phyloP scores from a whole-genome alignment of 2,888 invertebrate species.

The Dynastes grantii region DNA sequence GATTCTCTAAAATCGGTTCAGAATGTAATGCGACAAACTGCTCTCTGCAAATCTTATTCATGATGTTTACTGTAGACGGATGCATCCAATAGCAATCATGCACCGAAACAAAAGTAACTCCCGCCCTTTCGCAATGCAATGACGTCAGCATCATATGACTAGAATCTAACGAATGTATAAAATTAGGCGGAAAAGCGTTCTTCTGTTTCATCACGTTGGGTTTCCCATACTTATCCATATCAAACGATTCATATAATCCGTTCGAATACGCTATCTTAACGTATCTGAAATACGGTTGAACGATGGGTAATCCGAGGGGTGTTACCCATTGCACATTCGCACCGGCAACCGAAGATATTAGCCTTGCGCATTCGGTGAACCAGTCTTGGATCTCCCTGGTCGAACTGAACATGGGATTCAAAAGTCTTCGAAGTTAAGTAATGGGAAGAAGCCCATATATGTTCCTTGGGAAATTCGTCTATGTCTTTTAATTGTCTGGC shows the following conservation, averaged over 20 bases:
- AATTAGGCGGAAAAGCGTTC: slow-evolving; percentile 99
- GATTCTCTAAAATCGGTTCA: slow-evolving; percentile 90
- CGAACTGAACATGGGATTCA: slow-evolving; percentile 92
- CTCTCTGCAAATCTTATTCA: slow-evolving; percentile 97
- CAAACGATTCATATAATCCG: slow-evolving; percentile 67
- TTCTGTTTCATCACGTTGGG: slow-evolving; percentile 92
- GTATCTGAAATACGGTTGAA: slow-evolving; percentile 90
- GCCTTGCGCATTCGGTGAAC: slow-evolving; percentile 91
- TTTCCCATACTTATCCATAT: slow-evolving; percentile 76
- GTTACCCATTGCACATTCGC: slow-evolving; percentile 95
- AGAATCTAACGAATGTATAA: slow-evolving; percentile 98
- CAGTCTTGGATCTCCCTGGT: slow-evolving; percentile 97
- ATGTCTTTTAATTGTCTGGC: slow-evolving; percentile 91
- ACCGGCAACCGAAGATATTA: slow-evolving; percentile 82
- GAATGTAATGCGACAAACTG: slow-evolving; percentile 98
- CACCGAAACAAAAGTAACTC: slow-evolving; percentile 94
- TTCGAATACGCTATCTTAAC: slow-evolving; percentile 59
- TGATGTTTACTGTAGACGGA: slow-evolving; percentile 85
- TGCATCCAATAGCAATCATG: slow-evolving; percentile 99
- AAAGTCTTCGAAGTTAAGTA: slow-evolving; percentile 89
- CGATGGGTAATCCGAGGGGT: slow-evolving; percentile 93
- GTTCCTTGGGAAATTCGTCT: slow-evolving; percentile 86
- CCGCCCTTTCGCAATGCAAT: slow-evolving; percentile 85
- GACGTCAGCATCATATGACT: slow-evolving; percentile 99
- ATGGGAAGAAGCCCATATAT: slow-evolving; percentile 83